A percentile compares a stretch with the other conserved stretches of the same genome.
Conservation (phyloP, 2,113 vertebrate species). For the Callocephalon fimbriatum region DNA sequence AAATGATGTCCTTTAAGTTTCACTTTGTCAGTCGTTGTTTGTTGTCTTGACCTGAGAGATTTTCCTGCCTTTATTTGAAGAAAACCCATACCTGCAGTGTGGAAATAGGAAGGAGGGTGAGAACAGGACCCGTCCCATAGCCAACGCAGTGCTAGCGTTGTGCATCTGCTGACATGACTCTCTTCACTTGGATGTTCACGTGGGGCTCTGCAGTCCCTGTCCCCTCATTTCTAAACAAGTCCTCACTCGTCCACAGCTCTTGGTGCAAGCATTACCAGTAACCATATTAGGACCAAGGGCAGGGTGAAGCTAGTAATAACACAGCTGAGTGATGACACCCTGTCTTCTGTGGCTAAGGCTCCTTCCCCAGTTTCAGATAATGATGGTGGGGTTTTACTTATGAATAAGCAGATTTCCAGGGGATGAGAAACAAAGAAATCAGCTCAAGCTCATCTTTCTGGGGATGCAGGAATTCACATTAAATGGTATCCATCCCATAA, state of each 20-base stretch:
- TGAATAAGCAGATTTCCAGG: slow-evolving; percentile 13
- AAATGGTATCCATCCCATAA: background rate
- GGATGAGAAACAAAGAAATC: background rate
- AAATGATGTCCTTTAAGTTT: background rate
- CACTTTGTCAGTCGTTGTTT: background rate
- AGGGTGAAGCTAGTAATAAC: background rate
- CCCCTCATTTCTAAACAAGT: background rate
- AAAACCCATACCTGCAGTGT: background rate
- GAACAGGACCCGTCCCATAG: background rate
- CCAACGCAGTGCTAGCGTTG: fast-evolving
- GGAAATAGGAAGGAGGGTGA: background rate
- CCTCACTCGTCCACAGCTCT: background rate
- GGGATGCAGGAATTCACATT: background rate
- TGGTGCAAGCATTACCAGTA: background rate
- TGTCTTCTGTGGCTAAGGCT: background rate
- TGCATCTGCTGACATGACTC: background rate
- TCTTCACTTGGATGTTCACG: background rate
- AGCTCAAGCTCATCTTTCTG: background rate
- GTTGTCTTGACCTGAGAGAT: background rate
- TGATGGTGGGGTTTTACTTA: background rate
- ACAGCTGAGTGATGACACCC: background rate
- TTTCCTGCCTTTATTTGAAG: background rate
- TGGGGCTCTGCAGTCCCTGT: background rate
- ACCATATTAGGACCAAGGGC: background rate
- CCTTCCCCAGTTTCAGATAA: background rate